Evolutionary conservation across 1,140 invertebrate species (phyloP), one percentile per base, ranked within the genome.

Genomic region (Philotrypesis tridentata): DNA sequence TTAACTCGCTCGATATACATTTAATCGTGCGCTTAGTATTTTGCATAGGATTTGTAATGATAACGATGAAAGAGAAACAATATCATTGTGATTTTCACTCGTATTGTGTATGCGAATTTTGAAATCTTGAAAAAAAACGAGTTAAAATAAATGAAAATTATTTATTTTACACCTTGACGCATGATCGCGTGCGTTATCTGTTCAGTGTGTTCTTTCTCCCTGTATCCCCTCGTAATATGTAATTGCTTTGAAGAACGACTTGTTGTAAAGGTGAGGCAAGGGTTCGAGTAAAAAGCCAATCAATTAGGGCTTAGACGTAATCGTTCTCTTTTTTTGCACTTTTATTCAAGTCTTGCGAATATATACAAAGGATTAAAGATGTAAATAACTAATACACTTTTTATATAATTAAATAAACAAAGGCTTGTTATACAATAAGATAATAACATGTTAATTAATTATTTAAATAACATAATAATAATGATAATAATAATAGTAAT

Each of bases 361-460:
- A 92, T 89, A 89, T 88, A 92, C 89, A 92, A 91, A 91, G 88
- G 87, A 91, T 90, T 86, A 82, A 25, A 89, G 88, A 90, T 90
- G 87, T 90, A 90, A 90, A 89, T 89, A 90, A 89, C 87, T 89
- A 90, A 89, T 90, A 89, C 84, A 88, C 84, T 85, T 76, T 70
- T 72, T 55, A 87, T 89, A 90, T 87, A 91, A 91, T 89, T 91
- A 91, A 92, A 91, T 92, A 90, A 92, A 92, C 90, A 90, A 91
- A 91, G 87, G 79, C 72, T 86, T 86, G 86, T 86, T 88, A n/a
- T n/a, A 88, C 89, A 89, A 88, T 90, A 88, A 72, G 25, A 83
- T 89, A 85, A 85, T 90, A 91, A 91, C 89, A 85, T 87, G 87
- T 90, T 91, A 90, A 91, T 60, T 90, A 88, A 89, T 91, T 87